Base-by-base conservation (phyloP, 2,888 invertebrate genomes). In the Synanthedon formicaeformis region DNA sequence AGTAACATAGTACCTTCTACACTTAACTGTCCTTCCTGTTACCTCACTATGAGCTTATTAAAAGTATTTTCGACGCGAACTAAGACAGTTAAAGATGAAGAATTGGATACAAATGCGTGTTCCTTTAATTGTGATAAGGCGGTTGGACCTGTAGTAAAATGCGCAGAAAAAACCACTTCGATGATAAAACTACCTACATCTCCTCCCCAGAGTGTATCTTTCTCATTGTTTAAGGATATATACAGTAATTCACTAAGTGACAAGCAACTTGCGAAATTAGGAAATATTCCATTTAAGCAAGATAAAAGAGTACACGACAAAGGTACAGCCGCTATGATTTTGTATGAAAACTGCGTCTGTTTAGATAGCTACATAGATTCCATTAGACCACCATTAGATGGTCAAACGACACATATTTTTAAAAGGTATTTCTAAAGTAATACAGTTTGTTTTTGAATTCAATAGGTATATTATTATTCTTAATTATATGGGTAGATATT, bases 11-110 rank as follows among this genome's bases (percentile, higher is more conserved):
- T 34, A 34, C 8, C 45, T 45, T 13, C 45, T 2, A n/a, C 45
- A 6, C 4, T 3, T 13, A n/a, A 52, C 6, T 81, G 79, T 52
- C 73, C 78, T 1, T 69, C 69, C 11, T 81, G 80, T 55, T 68
- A 64, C 40, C 55, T 73, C 51, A 69, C 72, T 10, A 57, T 72
- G 53, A 71, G 62, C 55, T 52, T 75, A 14, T 55, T 78, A 50
- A 63, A 66, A 45, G 45, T 14, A 3, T n/a, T n/a, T n/a, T 14
- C 45, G 2, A 45, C 27, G 60, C 34, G 34, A 8, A 55, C 64
- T 1, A 75, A 60, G 58, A 53, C 75, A 50, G 59, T 74, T 14
- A 81, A 81, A 69, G 83, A 83, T 51, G 74, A 73, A 55, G 75
- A 73, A 54, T 62, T 66, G 0, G 78, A 73, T 65, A 74, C 72